Evolutionary conservation across 2,888 invertebrate species (phyloP), one percentile per base, ranked within the genome.

Genomic region (Diogma glabrata): DNA sequence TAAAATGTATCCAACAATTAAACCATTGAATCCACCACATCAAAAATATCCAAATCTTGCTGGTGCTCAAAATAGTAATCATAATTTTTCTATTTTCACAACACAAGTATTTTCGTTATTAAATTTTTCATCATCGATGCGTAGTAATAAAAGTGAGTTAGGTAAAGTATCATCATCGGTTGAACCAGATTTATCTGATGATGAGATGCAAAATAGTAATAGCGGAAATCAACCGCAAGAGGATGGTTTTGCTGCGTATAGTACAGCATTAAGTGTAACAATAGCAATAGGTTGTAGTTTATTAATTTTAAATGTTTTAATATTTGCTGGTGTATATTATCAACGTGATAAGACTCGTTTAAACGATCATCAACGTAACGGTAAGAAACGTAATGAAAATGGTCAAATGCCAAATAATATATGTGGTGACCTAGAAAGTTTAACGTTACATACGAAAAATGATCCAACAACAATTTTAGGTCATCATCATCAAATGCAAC

Each of bases 261-360:
- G 89, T 0, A 91, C 92, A 4, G 92, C 92, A 2, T 71, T 93
- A 12, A 90, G 90, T 67, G 90, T 92, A 0, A 93, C 92, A 16
- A 91, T 95, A 59, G 94, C 93, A 47, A 92, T 95, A 57, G 95
- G 95, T 33, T 92, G 93, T 64, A 91, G 91, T 4, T 71, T 95
- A 53, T 76, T 95, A 19, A 90, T 94, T 61, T 73, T 95, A 4
- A 95, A 95, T 65, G 88, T 94, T 45, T 73, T 94, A 23, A 91
- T 95, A 63, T 94, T 94, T 64, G 93, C 93, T 50, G 93, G 91
- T 4, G 90, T 94, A 1, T 94, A 93, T 67, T 94, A 94, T 64
- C 93, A 94, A 64, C 75, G 89, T 50, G 89, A 89, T 64, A 89
- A 89, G 67, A 84, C 85, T 55, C 76, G 85, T 57, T 79, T 85